Evolutionary conservation across 92 coral and sea anemone genomes (phyloP).

Genomic region (Zoanthus gigantus): DNA sequence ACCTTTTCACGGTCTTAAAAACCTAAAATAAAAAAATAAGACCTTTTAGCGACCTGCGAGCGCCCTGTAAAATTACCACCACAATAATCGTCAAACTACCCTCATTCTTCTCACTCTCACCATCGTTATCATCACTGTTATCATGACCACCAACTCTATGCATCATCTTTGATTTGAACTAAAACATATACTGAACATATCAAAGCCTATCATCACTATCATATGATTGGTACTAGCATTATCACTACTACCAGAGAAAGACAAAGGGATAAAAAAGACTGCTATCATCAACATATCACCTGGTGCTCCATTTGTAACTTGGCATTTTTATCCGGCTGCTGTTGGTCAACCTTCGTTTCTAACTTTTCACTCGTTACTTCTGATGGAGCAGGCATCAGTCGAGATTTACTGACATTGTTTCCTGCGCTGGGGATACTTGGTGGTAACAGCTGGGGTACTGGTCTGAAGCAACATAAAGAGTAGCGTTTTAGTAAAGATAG

Average conservation of each 20-base stretch:
- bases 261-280: not conserved
- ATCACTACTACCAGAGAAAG: not conserved
- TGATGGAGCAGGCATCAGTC: conserved; percentile 28
- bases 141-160: not conserved
- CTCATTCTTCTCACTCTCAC: not conserved
- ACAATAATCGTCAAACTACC: not conserved
- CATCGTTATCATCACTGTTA: not conserved
- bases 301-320: conserved; percentile 37
- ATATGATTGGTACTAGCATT: not conserved
- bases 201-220: not conserved
- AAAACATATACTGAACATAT: no score
- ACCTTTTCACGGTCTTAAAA: no score
- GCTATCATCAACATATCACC: not conserved
- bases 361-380: not conserved
- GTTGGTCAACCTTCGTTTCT: conserved; percentile 14
- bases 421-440: conserved; percentile 12
- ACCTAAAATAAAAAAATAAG: no score
- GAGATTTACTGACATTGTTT: not conserved
- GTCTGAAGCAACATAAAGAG: not conserved
- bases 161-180: not conserved
- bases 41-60: no score
- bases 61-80: no score
- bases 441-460: conserved; percentile 29
- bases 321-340: conserved; percentile 23
- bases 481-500: not conserved